Percentiles rank a stretch among this genome's conserved stretches.
Evolutionary conservation across 2,113 vertebrate species (phyloP).

Genomic region (Smithornis capensis): DNA sequence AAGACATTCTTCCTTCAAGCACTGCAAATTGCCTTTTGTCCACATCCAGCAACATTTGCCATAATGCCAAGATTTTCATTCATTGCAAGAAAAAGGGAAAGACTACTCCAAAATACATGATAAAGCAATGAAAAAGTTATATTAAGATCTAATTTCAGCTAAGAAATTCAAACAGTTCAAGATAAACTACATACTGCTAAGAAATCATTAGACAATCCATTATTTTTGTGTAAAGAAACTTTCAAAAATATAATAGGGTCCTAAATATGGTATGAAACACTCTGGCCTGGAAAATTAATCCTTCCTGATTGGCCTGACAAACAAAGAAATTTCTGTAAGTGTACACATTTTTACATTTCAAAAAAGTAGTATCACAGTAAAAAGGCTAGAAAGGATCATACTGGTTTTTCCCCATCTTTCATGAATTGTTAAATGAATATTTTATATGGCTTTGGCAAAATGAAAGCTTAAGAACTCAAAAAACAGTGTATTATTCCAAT

Average conservation of each 20-base stretch:
- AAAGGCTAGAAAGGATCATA: not conserved
- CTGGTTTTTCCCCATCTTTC: not conserved
- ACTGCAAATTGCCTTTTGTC: not conserved
- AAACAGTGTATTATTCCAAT: constrained; percentile 7
- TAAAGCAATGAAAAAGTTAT: not conserved
- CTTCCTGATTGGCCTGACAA: not conserved
- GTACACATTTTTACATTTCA: not conserved
- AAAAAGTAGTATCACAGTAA: not conserved
- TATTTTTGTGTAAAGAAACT: not conserved
- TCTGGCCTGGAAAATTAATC: not conserved
- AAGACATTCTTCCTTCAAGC: not conserved
- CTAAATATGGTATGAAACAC: not conserved
- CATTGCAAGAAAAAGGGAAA: not conserved
- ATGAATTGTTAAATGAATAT: not conserved
- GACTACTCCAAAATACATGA: not conserved
- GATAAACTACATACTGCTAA: not conserved
- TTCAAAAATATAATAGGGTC: not conserved
- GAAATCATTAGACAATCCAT: not conserved
- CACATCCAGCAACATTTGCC: not conserved
- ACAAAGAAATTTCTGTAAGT: not conserved
- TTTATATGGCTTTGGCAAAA: constrained; percentile 6
- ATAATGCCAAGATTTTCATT: not conserved
- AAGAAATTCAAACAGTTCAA: not conserved
- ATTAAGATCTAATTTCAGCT: not conserved
- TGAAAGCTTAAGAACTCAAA: constrained; percentile 6